Base-by-base conservation (phyloP, 2,888 invertebrate species). In the Catocala fraxini region DNA sequence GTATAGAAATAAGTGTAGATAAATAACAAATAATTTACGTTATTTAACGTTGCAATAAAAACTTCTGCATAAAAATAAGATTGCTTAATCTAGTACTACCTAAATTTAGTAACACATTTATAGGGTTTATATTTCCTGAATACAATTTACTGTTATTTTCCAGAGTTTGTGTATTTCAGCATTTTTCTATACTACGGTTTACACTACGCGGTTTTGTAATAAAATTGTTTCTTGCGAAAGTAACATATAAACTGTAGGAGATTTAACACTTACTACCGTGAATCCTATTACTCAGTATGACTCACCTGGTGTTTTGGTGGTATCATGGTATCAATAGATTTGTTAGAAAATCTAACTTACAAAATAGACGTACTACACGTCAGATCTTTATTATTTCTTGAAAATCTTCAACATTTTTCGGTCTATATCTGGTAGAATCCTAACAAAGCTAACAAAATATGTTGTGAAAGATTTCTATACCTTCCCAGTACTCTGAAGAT, bases 221-320 rank as follows among this genome's bases (percentile, higher is more conserved):
- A 33, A 65, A 65, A 59, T 45, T 51, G 51, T 61, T 59, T 65
- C 51, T 48, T 46, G 42, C n/a, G 25, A 42, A 64, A 61, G 41
- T 55, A 49, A 58, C 46, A 11, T 45, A 57, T 63, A 63, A 65
- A 62, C 57, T 58, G 58, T 65, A 59, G n/a, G 33, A 62, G 43
- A 72, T 59, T 57, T 52, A 69, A 61, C 42, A 66, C 63, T 65
- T 57, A 25, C 15, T 1, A 45, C 39, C 25, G 12, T 4, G 46
- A 61, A 61, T 56, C 48, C 11, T 42, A 59, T 60, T 56, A 64
- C 58, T 63, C n/a, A 52, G n/a, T 42, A 53, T 75, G 73, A 70
- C 47, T 67, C 76, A 70, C n/a, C 39, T 45, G 57, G 33, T 56
- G 39, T 62, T 58, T 68, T 47, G 39, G 53, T 39, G 25, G 4